Percentiles rank a stretch among this genome's conserved stretches.
These are phyloP conservation scores for Mionectes olivaceus DNA, from an alignment of 2,797 vertebrate species.

Conservation along the genomic window DNA sequence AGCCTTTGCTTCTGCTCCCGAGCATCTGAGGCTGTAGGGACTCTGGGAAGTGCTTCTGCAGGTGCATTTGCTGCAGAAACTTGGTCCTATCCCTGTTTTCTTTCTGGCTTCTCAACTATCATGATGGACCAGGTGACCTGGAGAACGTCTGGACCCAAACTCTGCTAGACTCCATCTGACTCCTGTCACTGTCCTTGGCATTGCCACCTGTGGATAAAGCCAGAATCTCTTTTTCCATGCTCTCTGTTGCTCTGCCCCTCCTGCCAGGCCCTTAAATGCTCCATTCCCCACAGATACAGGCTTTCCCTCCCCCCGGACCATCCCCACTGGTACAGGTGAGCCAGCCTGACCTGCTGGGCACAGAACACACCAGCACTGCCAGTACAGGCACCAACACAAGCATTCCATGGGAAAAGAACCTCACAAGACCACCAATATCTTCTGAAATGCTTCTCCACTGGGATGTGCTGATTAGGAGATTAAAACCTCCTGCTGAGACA, in stretches of 20 bases:
- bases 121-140: fast-evolving
- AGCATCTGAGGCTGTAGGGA: fast-evolving
- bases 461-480: conserved; percentile 5
- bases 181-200: background rate
- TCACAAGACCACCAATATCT: background rate
- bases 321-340: fast-evolving
- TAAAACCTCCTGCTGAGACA: conserved; percentile 47
- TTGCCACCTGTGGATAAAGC: background rate
- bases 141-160: background rate
- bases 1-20: background rate
- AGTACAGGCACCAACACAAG: fast-evolving
- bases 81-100: background rate
- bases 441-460: background rate
- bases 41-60: background rate
- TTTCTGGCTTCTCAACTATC: background rate
- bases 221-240: background rate
- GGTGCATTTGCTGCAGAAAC: background rate
- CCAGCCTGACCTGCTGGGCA: background rate
- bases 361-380: too few species aligned
- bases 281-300: fast-evolving
- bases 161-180: background rate
- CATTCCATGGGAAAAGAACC: background rate
- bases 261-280: fast-evolving
- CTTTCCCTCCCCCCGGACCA: too few species aligned
- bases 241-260: background rate